Evolutionary conservation across 2,888 invertebrate genomes (phyloP).

Genomic region (Protonemura montana): DNA sequence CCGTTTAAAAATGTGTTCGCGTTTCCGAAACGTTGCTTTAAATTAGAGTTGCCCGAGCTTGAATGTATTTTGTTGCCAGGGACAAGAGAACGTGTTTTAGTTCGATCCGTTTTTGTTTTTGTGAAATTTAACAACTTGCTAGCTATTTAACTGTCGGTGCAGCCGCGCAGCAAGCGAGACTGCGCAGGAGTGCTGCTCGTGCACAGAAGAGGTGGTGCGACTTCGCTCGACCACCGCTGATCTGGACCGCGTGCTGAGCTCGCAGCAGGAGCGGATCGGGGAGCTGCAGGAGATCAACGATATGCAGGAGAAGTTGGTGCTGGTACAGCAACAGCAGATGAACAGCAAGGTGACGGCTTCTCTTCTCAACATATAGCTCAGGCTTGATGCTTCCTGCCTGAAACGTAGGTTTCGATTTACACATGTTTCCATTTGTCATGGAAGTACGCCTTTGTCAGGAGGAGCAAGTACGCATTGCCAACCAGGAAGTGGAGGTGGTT

Average conservation of each 20-base stretch:
- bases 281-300: neutral
- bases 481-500: conserved; percentile 19
- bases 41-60: no score
- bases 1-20: no score
- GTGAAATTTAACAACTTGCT: no score
- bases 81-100: no score
- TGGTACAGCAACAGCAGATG: neutral
- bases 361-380: no score
- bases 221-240: neutral
- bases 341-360: neutral
- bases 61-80: no score
- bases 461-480: conserved; percentile 7
- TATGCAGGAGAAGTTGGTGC: neutral
- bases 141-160: neutral
- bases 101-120: no score
- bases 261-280: neutral
- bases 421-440: no score
- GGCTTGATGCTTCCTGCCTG: no score
- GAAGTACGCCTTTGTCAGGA: no score
- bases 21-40: no score
- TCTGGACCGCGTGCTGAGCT: neutral
- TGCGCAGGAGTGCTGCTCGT: neutral
- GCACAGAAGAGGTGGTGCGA: neutral
- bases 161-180: neutral
- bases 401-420: no score